Percentiles rank a stretch among this genome's conserved stretches.
phyloP scores from a whole-genome alignment of 1,140 invertebrate genomes.

The Acromyrmex echinatior region DNA sequence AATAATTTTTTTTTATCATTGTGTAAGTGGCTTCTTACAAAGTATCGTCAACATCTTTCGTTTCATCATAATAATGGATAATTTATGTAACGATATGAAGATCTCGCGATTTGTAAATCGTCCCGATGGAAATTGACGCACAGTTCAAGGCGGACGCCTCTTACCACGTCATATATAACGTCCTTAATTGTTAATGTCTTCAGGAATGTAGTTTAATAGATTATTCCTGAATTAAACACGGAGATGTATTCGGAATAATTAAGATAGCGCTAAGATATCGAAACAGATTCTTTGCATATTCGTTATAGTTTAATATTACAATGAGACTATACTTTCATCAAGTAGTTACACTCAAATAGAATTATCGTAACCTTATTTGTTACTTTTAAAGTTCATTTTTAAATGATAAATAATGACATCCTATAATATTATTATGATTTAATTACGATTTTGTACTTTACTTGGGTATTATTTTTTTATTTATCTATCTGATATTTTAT shows the following conservation, averaged over 20 bases:
- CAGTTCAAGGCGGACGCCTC: constrained; percentile 64
- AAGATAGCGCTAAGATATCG: neutral
- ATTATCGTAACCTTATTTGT: no score
- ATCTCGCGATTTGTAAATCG: constrained; percentile 60
- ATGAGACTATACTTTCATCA: neutral
- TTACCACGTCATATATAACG: constrained; percentile 43
- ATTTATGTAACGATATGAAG: constrained; percentile 42
- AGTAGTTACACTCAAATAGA: no score
- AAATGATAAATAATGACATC: no score
- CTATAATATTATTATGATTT: no score
- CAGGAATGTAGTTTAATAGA: neutral
- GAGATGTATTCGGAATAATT: constrained; percentile 1
- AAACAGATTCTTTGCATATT: neutral
- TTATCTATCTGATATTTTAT: no score
- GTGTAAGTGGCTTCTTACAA: constrained; percentile 18
- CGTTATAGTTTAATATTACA: neutral
- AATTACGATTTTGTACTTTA: no score
- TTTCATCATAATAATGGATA: constrained; percentile 50
- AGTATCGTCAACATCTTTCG: constrained; percentile 14
- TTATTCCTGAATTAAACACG: neutral
- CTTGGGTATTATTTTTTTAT: no score
- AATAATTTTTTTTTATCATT: constrained; percentile 39
- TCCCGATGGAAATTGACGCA: constrained; percentile 54
- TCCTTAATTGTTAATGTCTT: neutral
- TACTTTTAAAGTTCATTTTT: no score